A percentile compares a stretch with the other conserved stretches of the same genome.
Evolutionary conservation across 2,797 vertebrate genomes (phyloP).

Genomic region (Clarias platycephalus): DNA sequence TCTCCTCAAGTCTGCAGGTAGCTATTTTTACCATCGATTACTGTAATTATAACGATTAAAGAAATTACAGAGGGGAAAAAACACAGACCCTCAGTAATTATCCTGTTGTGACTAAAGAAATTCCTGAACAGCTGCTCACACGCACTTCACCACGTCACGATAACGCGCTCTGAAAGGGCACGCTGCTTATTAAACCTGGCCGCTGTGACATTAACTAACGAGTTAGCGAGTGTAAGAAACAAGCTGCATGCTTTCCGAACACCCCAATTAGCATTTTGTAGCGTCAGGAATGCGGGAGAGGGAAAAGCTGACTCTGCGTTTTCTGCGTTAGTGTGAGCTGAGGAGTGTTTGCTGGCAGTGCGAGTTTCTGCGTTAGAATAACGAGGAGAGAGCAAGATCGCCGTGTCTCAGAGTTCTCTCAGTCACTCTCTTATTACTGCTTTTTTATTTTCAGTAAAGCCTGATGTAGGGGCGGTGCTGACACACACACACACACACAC

Average conservation of each 20-base stretch:
- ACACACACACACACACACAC: neutral
- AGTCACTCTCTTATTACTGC: neutral
- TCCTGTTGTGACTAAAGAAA: neutral
- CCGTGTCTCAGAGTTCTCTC: neutral
- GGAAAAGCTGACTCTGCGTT: neutral
- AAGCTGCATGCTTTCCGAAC: neutral
- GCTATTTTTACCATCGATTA: constrained; percentile 13
- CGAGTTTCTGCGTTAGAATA: neutral
- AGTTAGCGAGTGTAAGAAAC: neutral
- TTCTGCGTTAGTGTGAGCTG: neutral
- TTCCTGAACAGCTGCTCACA: neutral
- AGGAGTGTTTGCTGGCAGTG: neutral
- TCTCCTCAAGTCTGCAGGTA: neutral
- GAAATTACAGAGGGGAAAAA: neutral
- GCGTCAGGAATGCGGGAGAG: neutral
- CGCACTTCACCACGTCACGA: neutral
- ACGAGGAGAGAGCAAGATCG: neutral
- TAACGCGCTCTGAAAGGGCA: neutral
- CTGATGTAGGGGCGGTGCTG: neutral
- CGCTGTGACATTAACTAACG: constrained; percentile 4
- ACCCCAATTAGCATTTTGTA: constrained; percentile 4
- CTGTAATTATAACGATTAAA: constrained; percentile 1
- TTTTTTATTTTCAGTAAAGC: neutral
- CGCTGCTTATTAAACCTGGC: neutral
- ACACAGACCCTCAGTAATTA: neutral